Percentiles rank a stretch among this genome's conserved stretches.
These are phyloP conservation scores for Pristionchus exspectatus DNA, from an alignment of 2,888 invertebrate genomes.

Conservation along the genomic window DNA sequence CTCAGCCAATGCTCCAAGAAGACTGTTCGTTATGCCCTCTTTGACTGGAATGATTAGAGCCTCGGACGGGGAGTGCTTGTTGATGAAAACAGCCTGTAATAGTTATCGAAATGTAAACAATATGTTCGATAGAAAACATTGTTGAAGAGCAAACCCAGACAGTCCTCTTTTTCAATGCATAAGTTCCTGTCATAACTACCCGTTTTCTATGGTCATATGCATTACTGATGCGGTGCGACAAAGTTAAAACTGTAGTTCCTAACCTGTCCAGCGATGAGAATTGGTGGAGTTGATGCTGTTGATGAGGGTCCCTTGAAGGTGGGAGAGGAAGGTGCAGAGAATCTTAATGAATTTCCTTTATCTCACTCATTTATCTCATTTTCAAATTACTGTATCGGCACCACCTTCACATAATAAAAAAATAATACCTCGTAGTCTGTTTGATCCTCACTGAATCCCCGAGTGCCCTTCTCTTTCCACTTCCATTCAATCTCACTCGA, in stretches of 20 bases:
- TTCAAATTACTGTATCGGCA: not conserved
- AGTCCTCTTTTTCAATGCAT: not conserved
- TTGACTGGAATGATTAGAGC: constrained; percentile 44
- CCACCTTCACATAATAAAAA: not conserved
- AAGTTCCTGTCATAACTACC: not conserved
- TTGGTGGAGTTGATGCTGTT: not conserved
- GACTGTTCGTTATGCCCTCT: constrained; percentile 7
- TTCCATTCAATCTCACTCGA: constrained; percentile 22
- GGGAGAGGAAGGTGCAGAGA: constrained; percentile 44
- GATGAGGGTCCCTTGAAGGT: not conserved
- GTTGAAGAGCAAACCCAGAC: not conserved
- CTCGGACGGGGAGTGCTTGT: constrained; percentile 2
- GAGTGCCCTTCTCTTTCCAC: constrained; percentile 42
- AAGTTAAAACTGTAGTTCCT: not conserved
- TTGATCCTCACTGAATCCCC: constrained; percentile 38
- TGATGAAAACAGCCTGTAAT: constrained; percentile 40
- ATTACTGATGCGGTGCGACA: not conserved
- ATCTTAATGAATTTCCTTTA: not conserved
- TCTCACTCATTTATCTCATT: not conserved
- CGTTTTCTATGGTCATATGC: not conserved
- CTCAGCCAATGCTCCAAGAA: constrained; percentile 40
- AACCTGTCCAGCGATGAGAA: constrained; percentile 39
- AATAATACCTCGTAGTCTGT: constrained; percentile 17
- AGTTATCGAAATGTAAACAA: not conserved
- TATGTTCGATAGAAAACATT: not conserved